These are phyloP conservation scores for Cygnus olor DNA, from an alignment of 2,797 vertebrate species.

Conservation along the genomic window DNA sequence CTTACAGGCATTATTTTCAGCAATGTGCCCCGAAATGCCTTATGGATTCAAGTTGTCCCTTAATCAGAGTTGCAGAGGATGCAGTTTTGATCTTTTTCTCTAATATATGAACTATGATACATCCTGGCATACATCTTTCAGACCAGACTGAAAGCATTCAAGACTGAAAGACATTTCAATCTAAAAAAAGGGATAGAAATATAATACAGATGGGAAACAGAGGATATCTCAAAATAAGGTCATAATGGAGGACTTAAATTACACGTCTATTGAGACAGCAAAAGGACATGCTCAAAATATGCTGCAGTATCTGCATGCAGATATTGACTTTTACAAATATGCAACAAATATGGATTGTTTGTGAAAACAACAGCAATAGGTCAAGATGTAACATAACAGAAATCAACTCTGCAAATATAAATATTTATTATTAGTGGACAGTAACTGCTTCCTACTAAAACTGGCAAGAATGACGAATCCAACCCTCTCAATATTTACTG, in stretches of 20 bases:
- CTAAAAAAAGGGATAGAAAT: conserved; percentile 32
- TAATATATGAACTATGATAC: neutral
- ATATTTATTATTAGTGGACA: conserved; percentile 30
- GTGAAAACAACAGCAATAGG: conserved; percentile 32
- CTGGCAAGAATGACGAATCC: conserved; percentile 7
- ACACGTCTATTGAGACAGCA: neutral
- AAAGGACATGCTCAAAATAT: conserved; percentile 8
- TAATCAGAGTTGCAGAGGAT: conserved; percentile 39
- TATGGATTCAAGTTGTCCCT: conserved; percentile 41
- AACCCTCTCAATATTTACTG: conserved; percentile 2
- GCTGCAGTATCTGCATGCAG: neutral
- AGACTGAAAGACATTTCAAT: conserved; percentile 14
- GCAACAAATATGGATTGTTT: conserved; percentile 27
- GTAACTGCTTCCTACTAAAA: conserved; percentile 40
- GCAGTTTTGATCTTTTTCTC: conserved; percentile 28
- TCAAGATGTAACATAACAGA: conserved; percentile 24
- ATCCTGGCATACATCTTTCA: conserved; percentile 32
- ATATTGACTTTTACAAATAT: conserved; percentile 15
- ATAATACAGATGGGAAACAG: neutral
- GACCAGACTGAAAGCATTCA: conserved; percentile 24
- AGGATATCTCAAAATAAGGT: conserved; percentile 28
- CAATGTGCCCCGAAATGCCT: conserved; percentile 24
- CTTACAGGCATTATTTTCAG: conserved; percentile 8
- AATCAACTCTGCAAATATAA: conserved; percentile 28
- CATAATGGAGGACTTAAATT: conserved; percentile 22